A percentile compares a stretch with the other conserved stretches of the same genome.
These are phyloP conservation scores for Apogon hyalosoma DNA, from an alignment of 2,797 vertebrate genomes.

Conservation along the genomic window DNA sequence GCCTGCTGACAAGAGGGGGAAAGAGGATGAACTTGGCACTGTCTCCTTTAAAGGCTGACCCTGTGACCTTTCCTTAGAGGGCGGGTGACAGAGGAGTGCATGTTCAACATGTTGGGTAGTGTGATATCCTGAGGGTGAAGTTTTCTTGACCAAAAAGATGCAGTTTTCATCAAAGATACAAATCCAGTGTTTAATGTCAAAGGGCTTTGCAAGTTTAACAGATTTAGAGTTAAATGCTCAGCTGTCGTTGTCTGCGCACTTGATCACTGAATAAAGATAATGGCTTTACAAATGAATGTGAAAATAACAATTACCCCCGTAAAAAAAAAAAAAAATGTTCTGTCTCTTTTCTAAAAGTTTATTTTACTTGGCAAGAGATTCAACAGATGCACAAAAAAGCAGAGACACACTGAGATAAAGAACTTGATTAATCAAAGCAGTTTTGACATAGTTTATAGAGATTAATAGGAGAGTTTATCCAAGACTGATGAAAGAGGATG, in stretches of 20 bases:
- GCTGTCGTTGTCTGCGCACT: neutral
- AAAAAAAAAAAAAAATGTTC: conserved; percentile 16
- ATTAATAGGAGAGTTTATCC: conserved; percentile 51
- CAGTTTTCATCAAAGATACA: neutral
- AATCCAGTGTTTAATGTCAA: conserved; percentile 12
- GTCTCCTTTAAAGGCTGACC: conserved; percentile 51
- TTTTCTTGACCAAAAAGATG: conserved; percentile 16
- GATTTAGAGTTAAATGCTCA: neutral
- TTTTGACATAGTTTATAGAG: conserved; percentile 44
- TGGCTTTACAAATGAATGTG: neutral
- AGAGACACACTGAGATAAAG: conserved; percentile 39
- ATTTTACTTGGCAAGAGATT: conserved; percentile 61
- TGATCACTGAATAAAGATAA: conserved; percentile 16
- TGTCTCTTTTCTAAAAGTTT: conserved; percentile 48
- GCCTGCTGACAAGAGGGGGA: conserved; percentile 67
- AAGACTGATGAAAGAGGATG: conserved; percentile 56
- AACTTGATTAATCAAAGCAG: conserved; percentile 52
- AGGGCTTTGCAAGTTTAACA: conserved; percentile 8
- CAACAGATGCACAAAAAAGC: conserved; percentile 41
- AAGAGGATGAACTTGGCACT: conserved; percentile 64
- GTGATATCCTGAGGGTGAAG: conserved; percentile 28
- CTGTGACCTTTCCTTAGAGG: conserved; percentile 55
- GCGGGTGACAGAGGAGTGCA: conserved; percentile 44
- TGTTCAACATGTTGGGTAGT: conserved; percentile 36
- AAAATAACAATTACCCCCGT: conserved; percentile 7